These are phyloP conservation scores for Cataglyphis altisquamis DNA, from an alignment of 2,888 invertebrate species.

Conservation along the genomic window DNA sequence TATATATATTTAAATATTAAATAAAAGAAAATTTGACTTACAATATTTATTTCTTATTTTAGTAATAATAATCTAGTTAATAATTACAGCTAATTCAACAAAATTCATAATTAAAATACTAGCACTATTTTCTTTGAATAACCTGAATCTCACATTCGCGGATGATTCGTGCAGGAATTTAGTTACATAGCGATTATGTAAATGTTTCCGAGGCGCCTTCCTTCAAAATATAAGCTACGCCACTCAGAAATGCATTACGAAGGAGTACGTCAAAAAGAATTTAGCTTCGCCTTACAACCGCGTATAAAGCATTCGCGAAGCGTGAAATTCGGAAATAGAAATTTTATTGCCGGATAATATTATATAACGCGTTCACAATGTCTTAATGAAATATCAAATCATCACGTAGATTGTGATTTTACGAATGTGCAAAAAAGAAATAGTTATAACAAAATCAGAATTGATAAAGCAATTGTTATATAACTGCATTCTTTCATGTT, in stretches of 20 bases:
- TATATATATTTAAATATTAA: neutral
- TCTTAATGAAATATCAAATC: constrained; percentile 3
- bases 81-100: neutral
- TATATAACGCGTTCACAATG: constrained; percentile 53
- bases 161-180: constrained; percentile 52
- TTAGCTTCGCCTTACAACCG: constrained; percentile 28
- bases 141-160: constrained; percentile 15
- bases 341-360: constrained; percentile 57
- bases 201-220: constrained; percentile 47
- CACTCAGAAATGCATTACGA: constrained; percentile 40
- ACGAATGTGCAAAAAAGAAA: neutral
- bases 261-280: constrained; percentile 44
- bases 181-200: constrained; percentile 54
- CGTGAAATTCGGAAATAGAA: constrained; percentile 59
- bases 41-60: constrained; percentile 8
- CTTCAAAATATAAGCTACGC: constrained; percentile 30
- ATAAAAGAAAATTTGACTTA: neutral
- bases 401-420: neutral
- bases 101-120: constrained; percentile 16
- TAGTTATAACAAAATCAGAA: constrained; percentile 4
- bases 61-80: neutral
- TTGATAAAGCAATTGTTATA: neutral
- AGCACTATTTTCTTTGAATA: constrained; percentile 18
- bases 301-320: constrained; percentile 27
- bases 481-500: neutral